Evolutionary conservation across 2,113 vertebrate species (phyloP).

Genomic region (Bettongia penicillata): DNA sequence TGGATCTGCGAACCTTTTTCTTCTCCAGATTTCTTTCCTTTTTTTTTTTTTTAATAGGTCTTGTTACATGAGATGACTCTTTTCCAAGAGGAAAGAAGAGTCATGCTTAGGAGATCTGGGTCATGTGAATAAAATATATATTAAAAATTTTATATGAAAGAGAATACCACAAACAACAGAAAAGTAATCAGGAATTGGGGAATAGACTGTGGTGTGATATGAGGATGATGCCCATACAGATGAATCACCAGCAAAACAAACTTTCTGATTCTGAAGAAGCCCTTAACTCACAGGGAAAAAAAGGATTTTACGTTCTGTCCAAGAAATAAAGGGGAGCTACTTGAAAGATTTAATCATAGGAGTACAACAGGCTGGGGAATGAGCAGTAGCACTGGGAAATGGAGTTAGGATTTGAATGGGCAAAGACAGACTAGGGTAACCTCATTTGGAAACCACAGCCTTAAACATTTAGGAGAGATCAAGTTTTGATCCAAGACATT

Average conservation of each 20-base stretch:
- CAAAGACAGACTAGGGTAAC: background rate
- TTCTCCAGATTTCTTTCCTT: background rate
- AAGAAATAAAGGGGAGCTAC: background rate
- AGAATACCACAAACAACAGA: background rate
- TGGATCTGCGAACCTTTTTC: background rate
- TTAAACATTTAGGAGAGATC: constrained; percentile 1
- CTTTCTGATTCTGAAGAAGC: background rate
- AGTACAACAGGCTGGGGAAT: background rate
- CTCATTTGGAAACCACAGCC: background rate
- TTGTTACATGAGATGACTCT: background rate
- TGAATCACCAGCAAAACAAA: background rate
- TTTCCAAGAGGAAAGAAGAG: background rate
- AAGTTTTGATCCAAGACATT: background rate
- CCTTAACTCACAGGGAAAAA: background rate
- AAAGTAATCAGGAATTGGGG: background rate
- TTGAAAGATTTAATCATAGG: background rate
- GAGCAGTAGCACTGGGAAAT: background rate
- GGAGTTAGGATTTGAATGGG: background rate
- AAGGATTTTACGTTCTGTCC: no score
- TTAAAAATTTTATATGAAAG: background rate
- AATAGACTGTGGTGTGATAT: background rate
- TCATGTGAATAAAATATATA: background rate
- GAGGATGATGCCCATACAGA: background rate
- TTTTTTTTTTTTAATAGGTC: background rate
- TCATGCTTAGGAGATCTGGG: background rate